These are phyloP conservation scores for Calosoma granatense DNA, from an alignment of 1,140 invertebrate genomes.

Conservation along the genomic window DNA sequence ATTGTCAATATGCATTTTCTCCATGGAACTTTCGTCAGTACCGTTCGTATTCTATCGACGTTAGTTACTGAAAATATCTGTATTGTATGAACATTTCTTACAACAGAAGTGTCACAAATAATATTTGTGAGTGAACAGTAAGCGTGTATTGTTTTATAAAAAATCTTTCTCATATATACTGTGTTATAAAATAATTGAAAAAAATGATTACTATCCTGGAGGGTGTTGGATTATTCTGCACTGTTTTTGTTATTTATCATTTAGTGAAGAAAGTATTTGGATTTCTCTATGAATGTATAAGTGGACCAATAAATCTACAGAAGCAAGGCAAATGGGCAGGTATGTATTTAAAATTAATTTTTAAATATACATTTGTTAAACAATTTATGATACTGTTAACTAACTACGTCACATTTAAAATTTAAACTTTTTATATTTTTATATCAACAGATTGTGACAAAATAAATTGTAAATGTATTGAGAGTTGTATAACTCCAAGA, in stretches of 20 bases:
- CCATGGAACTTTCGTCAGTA: not conserved
- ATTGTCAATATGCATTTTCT: no score
- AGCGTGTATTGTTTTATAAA: no score
- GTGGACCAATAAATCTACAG: slow-evolving; percentile 35
- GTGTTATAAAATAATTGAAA: not conserved
- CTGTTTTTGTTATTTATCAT: slow-evolving; percentile 25
- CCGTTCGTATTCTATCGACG: not conserved
- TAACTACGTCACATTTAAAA: not conserved
- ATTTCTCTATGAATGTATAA: slow-evolving; percentile 32
- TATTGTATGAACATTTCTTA: not conserved
- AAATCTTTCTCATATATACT: not conserved
- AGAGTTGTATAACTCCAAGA: not conserved
- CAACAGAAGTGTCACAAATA: no score
- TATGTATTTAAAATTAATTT: slow-evolving; percentile 24
- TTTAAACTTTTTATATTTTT: not conserved
- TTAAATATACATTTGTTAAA: not conserved
- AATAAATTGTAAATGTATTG: slow-evolving; percentile 4
- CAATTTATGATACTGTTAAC: not conserved
- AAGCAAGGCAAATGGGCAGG: slow-evolving; percentile 39
- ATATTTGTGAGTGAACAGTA: no score
- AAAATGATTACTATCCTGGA: not conserved
- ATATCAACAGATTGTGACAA: not conserved
- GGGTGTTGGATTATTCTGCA: slow-evolving; percentile 21
- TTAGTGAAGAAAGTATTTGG: slow-evolving; percentile 22
- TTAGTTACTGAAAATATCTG: not conserved